Percentiles rank a stretch among this genome's conserved stretches.
These are phyloP conservation scores for Chiropotes sagulatus DNA, from an alignment of 2,797 vertebrate genomes.

Conservation along the genomic window DNA sequence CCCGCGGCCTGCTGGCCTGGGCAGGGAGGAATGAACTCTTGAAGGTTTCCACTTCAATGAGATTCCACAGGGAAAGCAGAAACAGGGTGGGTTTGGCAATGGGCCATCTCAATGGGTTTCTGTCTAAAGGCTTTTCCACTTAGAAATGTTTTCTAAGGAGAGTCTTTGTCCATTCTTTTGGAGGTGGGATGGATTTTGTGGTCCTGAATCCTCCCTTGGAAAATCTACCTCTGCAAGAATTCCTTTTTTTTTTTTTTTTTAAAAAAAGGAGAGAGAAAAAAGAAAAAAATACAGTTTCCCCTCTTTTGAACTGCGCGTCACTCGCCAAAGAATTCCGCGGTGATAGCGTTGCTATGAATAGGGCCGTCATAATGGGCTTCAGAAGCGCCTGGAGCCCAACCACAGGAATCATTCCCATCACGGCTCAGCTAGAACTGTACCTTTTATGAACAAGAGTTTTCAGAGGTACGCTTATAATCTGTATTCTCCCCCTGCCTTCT, in stretches of 20 bases:
- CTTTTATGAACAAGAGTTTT: neutral
- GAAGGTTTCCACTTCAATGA: constrained; percentile 9
- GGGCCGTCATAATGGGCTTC: constrained; percentile 44
- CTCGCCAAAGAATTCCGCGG: constrained; percentile 67
- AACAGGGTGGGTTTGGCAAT: constrained; percentile 24
- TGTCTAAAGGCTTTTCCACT: constrained; percentile 54
- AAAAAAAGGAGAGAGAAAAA: neutral
- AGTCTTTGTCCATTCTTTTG: constrained; percentile 50
- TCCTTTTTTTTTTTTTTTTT: neutral
- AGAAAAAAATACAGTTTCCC: constrained; percentile 36
- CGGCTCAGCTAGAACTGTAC: neutral
- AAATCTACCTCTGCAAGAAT: constrained; percentile 73
- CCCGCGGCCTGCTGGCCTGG: neutral
- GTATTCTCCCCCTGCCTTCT: neutral
- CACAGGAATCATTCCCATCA: constrained; percentile 37
- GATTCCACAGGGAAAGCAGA: constrained; percentile 8
- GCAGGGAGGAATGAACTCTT: neutral
- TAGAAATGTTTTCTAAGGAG: constrained; percentile 63
- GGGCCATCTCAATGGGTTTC: constrained; percentile 25
- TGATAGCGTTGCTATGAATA: constrained; percentile 54
- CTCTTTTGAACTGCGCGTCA: constrained; percentile 27
- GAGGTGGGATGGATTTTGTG: constrained; percentile 61
- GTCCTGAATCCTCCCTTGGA: constrained; percentile 47
- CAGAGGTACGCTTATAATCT: neutral
- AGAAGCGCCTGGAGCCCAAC: constrained; percentile 21